Percentiles rank a stretch among this genome's conserved stretches.
Evolutionary conservation across 2,113 vertebrate species (phyloP).

Genomic region (Odobenus rosmarus): DNA sequence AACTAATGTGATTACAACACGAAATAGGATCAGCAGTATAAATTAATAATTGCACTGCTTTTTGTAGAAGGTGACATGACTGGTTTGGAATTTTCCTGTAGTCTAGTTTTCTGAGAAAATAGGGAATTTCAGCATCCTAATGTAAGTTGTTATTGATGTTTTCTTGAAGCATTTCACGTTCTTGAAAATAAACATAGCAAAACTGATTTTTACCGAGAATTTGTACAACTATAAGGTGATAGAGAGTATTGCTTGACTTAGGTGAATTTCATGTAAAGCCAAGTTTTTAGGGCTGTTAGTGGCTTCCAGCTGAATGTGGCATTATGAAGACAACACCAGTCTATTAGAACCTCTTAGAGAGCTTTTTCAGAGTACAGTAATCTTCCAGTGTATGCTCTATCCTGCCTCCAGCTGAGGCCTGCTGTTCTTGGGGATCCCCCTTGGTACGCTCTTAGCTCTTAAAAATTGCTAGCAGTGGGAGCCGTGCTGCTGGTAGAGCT

Average conservation of each 20-base stretch:
- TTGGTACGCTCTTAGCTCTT: neutral
- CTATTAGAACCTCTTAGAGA: neutral
- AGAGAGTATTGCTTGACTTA: neutral
- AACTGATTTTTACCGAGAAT: constrained; percentile 31
- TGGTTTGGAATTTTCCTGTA: neutral
- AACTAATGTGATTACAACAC: constrained; percentile 54
- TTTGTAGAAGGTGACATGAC: neutral
- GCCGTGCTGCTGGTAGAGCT: neutral
- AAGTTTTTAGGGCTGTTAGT: neutral
- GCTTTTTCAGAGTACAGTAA: neutral
- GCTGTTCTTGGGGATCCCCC: neutral
- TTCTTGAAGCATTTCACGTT: constrained; percentile 32
- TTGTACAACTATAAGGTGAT: neutral
- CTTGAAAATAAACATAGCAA: neutral
- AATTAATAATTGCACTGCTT: neutral
- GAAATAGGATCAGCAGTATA: constrained; percentile 22
- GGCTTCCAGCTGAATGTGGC: constrained; percentile 1
- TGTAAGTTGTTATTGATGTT: constrained; percentile 3
- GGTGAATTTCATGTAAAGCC: neutral
- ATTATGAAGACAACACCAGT: neutral
- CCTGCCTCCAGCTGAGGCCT: neutral
- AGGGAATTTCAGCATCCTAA: constrained; percentile 49
- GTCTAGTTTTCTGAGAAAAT: constrained; percentile 32
- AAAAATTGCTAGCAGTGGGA: neutral
- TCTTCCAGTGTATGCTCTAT: neutral